Percentiles rank a stretch among this genome's conserved stretches.
These are phyloP conservation scores for Leptoclinus maculatus DNA, from an alignment of 2,797 vertebrate species.

Conservation along the genomic window DNA sequence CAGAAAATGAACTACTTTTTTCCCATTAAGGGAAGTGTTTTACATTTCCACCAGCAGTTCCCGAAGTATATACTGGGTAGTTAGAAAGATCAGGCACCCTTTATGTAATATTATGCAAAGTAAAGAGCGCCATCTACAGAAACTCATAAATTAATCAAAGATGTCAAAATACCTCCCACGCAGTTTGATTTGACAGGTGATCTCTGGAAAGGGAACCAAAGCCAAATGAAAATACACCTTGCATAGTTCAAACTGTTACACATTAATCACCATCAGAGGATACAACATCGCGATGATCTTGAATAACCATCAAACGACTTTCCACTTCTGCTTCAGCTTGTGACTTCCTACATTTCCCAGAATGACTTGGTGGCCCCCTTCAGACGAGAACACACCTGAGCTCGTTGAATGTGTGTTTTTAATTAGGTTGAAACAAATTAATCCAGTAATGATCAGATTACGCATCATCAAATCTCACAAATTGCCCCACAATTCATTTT, in stretches of 20 bases:
- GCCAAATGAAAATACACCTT: background rate
- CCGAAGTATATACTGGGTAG: background rate
- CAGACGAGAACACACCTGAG: background rate
- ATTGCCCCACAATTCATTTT: background rate
- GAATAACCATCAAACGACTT: background rate
- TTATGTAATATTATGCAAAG: background rate
- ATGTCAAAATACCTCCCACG: background rate
- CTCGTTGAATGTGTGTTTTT: background rate
- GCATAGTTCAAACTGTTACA: background rate
- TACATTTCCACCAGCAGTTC: background rate
- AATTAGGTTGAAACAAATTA: background rate
- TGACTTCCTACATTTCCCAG: constrained; percentile 20
- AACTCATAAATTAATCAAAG: background rate
- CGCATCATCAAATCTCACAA: constrained; percentile 10
- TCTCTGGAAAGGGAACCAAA: background rate
- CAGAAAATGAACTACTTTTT: background rate
- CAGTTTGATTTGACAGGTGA: constrained; percentile 2
- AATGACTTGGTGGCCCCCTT: background rate
- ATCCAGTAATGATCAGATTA: constrained; percentile 14
- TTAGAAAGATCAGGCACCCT: background rate
- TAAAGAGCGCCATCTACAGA: background rate
- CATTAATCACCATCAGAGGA: background rate
- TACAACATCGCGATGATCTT: background rate
- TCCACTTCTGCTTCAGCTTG: background rate
- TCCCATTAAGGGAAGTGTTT: background rate